These are phyloP conservation scores for Eudyptes chrysolophus DNA, from an alignment of 2,113 vertebrate genomes.

Conservation along the genomic window DNA sequence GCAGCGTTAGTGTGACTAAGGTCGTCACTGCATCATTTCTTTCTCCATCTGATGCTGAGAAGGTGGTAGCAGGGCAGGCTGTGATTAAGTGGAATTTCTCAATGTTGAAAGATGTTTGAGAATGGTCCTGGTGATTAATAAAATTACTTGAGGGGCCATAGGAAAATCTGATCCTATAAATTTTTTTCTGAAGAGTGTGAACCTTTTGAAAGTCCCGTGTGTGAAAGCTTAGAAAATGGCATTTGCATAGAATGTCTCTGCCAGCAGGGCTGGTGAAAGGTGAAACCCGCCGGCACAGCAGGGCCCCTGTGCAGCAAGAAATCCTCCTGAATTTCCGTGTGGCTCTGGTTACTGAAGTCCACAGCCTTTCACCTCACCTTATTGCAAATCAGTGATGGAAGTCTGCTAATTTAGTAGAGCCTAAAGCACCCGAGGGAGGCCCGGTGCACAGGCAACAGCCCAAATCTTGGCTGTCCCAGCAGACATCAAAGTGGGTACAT, in stretches of 20 bases:
- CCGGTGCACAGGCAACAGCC: not conserved
- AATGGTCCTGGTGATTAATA: conserved; percentile 23
- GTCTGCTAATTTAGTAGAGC: not conserved
- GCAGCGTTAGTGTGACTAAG: conserved; percentile 40
- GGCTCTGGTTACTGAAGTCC: not conserved
- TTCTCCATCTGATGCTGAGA: conserved; percentile 29
- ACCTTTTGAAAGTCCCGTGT: not conserved
- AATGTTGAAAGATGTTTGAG: conserved; percentile 17
- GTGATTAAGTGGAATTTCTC: conserved; percentile 66
- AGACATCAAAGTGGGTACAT: not conserved
- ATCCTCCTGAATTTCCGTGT: conserved; percentile 1
- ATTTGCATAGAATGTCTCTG: conserved; percentile 28
- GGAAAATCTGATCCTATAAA: conserved; percentile 48
- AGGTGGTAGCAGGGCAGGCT: conserved; percentile 1
- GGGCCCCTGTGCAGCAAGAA: not conserved
- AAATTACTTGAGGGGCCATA: conserved; percentile 16
- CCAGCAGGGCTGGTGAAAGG: not conserved
- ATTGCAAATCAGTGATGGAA: rapidly evolving
- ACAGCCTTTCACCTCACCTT: not conserved
- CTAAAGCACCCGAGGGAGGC: not conserved
- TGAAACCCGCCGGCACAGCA: not conserved
- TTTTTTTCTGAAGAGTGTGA: not conserved
- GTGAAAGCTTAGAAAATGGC: not conserved
- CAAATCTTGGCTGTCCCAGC: not conserved
- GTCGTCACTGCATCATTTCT: conserved; percentile 33